Base-by-base conservation (phyloP, 64 coral and sea anemone species). In the Hydrozoanthus tunicans region DNA sequence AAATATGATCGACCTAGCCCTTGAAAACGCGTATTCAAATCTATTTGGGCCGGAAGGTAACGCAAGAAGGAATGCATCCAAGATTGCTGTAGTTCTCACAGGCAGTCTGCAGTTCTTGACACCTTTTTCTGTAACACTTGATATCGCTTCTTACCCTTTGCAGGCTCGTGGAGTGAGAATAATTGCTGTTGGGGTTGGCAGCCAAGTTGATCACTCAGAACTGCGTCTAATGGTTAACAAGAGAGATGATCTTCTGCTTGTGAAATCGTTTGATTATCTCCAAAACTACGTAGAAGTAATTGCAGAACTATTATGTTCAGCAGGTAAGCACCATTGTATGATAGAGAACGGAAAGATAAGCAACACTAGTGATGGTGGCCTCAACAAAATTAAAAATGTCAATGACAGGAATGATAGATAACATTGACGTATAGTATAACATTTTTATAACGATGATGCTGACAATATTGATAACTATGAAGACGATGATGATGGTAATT, bases 21-120 rank as follows among this genome's bases (percentile, higher is more conserved):
- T 94, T 24, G 79, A 81, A 61, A 90, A 77, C 27, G 93, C 88
- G 3, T 89, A 89, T 24, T 77, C 73, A 1, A 77, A 90, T 70
- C 60, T 94, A 9, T 94, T 90, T 71, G 89, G 86, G 0, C 70
- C 86, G 8, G 75, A 57, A 10, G 88, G 79, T 3, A 71, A 90
- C 58, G 70, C 77, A 26, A 86, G 88, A 14, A 12, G 26, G n/a
- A 23, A 79, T 70, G 69, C 82, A 12, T 70, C 93, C 4, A 94
- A 59, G 56, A 27, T 94, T 13, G 62, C 90, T 15, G 65, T 94
- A 6, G 82, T 94, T 52, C 71, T 94, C 55, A 78, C 86, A 6
- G 93, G 90, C 15, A 82, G 93, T 23, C 20, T 79, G 14, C 93
- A 94, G 55, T 78, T 80, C 13, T 72, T 83, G 24, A 90, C 90